phyloP scores from a whole-genome alignment of 2,888 invertebrate species.

The Limnephilus lunatus region DNA sequence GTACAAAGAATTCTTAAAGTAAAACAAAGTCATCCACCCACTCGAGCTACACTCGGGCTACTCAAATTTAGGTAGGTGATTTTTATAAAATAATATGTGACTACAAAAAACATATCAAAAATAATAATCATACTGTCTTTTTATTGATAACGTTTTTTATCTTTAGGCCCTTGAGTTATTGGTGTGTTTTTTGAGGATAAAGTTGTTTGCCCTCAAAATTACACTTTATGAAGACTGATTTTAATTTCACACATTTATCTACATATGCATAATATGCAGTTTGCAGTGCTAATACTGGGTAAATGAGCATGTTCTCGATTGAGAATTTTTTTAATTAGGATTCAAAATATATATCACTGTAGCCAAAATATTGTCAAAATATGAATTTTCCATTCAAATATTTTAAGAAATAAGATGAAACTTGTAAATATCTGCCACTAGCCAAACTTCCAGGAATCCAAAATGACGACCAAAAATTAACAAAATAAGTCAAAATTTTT shows the following conservation, averaged over 20 bases:
- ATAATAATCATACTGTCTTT: too few species aligned
- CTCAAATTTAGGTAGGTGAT: too few species aligned
- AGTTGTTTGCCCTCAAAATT: neutral
- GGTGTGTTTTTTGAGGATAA: too few species aligned
- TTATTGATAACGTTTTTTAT: too few species aligned
- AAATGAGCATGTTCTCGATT: neutral
- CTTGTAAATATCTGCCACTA: neutral
- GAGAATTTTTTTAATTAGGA: neutral
- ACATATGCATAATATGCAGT: neutral
- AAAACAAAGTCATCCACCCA: too few species aligned
- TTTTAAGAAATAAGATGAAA: neutral
- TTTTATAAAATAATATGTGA: too few species aligned
- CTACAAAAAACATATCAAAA: too few species aligned
- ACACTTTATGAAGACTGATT: neutral
- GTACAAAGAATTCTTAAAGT: too few species aligned
- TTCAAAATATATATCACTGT: neutral
- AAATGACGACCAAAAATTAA: neutral
- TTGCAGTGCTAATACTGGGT: neutral
- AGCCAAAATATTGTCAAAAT: neutral
- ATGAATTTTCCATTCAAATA: neutral
- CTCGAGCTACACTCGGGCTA: too few species aligned
- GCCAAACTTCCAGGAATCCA: neutral
- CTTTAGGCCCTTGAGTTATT: too few species aligned
- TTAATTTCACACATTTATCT: constrained; percentile 2
- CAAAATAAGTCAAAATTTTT: neutral